Evolutionary conservation across 2,113 vertebrate genomes (phyloP).

Genomic region (Ceyx margarethae): DNA sequence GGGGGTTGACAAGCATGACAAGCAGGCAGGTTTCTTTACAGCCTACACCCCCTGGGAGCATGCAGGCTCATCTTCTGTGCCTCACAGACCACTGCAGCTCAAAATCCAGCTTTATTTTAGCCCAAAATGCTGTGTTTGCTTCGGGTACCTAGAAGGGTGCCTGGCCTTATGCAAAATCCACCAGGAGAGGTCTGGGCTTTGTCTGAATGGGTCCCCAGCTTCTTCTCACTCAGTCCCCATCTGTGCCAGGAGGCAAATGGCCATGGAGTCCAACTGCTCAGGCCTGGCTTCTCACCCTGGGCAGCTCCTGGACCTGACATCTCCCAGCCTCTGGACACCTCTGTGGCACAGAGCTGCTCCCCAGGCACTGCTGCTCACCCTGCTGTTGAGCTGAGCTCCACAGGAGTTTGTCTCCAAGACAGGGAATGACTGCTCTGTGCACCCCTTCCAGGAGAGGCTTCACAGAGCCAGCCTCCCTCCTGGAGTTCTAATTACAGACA

Average conservation of each 20-base stretch:
- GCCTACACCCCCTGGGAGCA: neutral
- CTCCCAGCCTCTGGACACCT: neutral
- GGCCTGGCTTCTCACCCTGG: neutral
- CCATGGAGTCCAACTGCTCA: rapidly evolving
- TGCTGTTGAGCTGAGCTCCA: neutral
- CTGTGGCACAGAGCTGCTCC: neutral
- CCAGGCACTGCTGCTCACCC: neutral
- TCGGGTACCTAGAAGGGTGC: neutral
- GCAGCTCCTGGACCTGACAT: neutral
- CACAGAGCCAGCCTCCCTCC: constrained; percentile 15
- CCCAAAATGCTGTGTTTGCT: neutral
- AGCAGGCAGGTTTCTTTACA: neutral
- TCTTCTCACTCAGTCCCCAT: neutral
- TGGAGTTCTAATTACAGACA: constrained; percentile 41
- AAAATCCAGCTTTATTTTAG: neutral
- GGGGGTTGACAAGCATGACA: too few relatives aligned
- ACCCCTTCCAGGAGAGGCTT: constrained; percentile 58
- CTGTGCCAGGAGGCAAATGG: neutral
- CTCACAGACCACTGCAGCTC: neutral
- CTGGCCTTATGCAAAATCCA: neutral
- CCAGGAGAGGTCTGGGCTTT: neutral
- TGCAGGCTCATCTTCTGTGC: neutral
- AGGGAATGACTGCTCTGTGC: constrained; percentile 34
- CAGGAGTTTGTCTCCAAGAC: neutral
- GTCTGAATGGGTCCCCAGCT: neutral